phyloP scores from a whole-genome alignment of 1,140 invertebrate genomes.

The Megalopta genalis region DNA sequence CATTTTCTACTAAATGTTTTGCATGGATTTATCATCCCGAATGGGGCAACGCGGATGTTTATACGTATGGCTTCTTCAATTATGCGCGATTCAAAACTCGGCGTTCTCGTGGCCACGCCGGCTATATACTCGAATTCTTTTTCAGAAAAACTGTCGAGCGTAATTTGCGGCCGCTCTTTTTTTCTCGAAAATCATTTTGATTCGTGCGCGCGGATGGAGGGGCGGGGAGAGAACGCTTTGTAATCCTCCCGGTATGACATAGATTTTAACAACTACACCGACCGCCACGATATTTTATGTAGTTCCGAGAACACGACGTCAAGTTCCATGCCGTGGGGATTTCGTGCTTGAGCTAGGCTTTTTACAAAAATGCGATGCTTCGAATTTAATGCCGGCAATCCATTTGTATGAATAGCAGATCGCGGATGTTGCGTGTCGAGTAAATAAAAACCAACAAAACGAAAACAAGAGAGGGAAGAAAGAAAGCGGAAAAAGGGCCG shows the following conservation, averaged over 20 bases:
- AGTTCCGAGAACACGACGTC: conserved; percentile 33
- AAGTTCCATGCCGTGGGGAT: conserved; percentile 29
- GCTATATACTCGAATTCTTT: conserved; percentile 27
- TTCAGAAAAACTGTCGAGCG: conserved; percentile 48
- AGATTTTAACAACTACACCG: conserved; percentile 45
- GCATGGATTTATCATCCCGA: conserved; percentile 14
- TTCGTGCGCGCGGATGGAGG: conserved; percentile 8
- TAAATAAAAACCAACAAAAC: neutral
- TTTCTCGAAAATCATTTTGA: conserved; percentile 39
- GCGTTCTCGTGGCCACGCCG: conserved; percentile 10
- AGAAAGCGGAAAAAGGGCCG: neutral
- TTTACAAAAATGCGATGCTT: conserved; percentile 19
- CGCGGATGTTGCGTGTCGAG: neutral
- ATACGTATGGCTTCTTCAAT: conserved; percentile 40
- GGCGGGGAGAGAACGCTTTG: conserved; percentile 12
- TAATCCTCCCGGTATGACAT: conserved; percentile 43
- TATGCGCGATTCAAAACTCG: conserved; percentile 43
- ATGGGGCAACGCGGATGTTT: conserved; percentile 13
- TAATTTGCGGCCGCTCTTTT: conserved; percentile 42
- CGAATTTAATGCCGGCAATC: conserved; percentile 6
- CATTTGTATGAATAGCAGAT: neutral
- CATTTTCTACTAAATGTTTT: conserved; percentile 27
- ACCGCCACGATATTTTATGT: conserved; percentile 28
- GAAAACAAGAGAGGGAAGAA: neutral
- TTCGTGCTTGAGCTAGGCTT: conserved; percentile 27